Evolutionary conservation across 2,888 invertebrate genomes (phyloP).

Genomic region (Mystacides longicornis): DNA sequence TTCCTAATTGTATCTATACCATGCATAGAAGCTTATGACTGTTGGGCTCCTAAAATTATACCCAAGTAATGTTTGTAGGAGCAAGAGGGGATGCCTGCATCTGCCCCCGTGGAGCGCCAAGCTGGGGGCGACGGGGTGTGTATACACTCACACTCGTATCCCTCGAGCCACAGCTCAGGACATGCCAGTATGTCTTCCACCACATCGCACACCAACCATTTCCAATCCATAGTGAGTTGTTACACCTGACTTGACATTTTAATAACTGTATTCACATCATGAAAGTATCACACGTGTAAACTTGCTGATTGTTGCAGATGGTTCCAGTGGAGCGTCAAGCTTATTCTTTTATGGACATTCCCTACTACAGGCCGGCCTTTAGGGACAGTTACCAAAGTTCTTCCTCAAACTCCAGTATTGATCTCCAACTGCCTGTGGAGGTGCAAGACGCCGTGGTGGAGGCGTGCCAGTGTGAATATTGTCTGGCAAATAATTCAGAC

Average conservation of each 20-base stretch:
- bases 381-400: not conserved
- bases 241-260: not conserved
- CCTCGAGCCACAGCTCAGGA: conserved; percentile 42
- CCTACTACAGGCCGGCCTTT: not conserved
- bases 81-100: not conserved
- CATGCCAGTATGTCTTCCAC: conserved; percentile 31
- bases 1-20: too few relatives aligned
- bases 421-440: not conserved
- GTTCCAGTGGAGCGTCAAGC: not conserved
- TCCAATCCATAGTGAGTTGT: conserved; percentile 3
- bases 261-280: too few relatives aligned
- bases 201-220: not conserved
- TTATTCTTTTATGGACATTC: not conserved
- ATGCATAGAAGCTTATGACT: too few relatives aligned
- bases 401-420: not conserved
- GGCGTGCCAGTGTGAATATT: not conserved
- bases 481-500: not conserved
- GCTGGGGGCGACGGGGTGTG: conserved; percentile 44
- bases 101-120: not conserved
- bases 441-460: not conserved
- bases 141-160: conserved; percentile 43
- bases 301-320: not conserved
- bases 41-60: too few relatives aligned
- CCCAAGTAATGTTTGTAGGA: too few relatives aligned
- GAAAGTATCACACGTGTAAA: too few relatives aligned